These are phyloP conservation scores for Drosophila ironensis DNA, from an alignment of 1,140 invertebrate species.

Conservation along the genomic window DNA sequence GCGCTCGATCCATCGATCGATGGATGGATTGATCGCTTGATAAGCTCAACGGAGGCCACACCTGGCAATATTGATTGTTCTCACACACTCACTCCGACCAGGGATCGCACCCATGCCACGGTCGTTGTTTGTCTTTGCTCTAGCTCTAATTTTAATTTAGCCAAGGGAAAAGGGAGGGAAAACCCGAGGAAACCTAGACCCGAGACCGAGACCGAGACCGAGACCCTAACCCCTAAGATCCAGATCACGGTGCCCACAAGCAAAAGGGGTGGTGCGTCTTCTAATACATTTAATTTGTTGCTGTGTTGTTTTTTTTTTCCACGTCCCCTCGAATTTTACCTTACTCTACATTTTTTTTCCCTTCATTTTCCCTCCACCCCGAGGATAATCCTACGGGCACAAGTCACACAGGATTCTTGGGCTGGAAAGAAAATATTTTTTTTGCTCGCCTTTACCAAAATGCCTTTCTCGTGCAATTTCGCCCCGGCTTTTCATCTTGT, in stretches of 20 bases:
- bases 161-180: conserved; percentile 6
- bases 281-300: conserved; percentile 79
- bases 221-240: conserved; percentile 44
- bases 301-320: conserved; percentile 51
- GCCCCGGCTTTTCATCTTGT: conserved; percentile 21
- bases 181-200: conserved; percentile 14
- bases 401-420: conserved; percentile 51
- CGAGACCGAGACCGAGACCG: not conserved
- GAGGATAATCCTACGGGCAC: conserved; percentile 59
- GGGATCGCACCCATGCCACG: conserved; percentile 57
- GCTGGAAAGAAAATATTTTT: conserved; percentile 58
- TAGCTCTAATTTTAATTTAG: conserved; percentile 80
- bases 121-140: conserved; percentile 63
- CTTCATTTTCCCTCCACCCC: conserved; percentile 31
- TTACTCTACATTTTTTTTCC: not conserved
- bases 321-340: not conserved
- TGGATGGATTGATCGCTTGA: conserved; percentile 25
- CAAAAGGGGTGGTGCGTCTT: conserved; percentile 62
- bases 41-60: conserved; percentile 40
- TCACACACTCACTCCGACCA: conserved; percentile 25
- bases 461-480: conserved; percentile 56
- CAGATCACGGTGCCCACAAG: conserved; percentile 43
- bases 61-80: conserved; percentile 34
- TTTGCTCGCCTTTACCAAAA: conserved; percentile 51
- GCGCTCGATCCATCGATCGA: conserved; percentile 9